These are phyloP conservation scores for Aselliscus stoliczkanus DNA, from an alignment of 2,797 vertebrate genomes.

Conservation along the genomic window DNA sequence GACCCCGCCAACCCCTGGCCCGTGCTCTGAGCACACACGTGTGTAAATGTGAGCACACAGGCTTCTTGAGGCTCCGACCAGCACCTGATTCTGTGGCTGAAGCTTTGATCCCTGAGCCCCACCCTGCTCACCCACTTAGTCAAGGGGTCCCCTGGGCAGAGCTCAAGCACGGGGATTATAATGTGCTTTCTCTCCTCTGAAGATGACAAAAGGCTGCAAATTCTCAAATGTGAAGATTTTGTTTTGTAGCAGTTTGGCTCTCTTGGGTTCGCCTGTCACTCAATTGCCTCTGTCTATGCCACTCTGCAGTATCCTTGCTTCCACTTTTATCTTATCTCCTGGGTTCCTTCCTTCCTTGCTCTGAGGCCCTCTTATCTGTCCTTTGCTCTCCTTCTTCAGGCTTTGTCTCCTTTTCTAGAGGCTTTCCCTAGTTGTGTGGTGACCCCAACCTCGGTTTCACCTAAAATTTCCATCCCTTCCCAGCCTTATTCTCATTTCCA, in stretches of 20 bases:
- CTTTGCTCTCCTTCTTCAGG: not conserved
- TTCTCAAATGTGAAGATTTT: not conserved
- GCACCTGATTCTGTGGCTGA: not conserved
- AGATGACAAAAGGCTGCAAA: not conserved
- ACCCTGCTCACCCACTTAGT: too few relatives aligned
- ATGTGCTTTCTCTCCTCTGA: not conserved
- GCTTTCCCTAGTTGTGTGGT: too few relatives aligned
- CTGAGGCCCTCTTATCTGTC: not conserved
- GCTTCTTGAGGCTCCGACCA: rapidly evolving
- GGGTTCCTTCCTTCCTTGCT: not conserved
- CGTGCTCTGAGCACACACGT: rapidly evolving
- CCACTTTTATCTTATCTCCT: not conserved
- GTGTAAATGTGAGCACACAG: too few relatives aligned
- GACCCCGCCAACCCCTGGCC: rapidly evolving
- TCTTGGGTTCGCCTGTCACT: not conserved
- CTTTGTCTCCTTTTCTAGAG: not conserved
- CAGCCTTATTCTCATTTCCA: not conserved
- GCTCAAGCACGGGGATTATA: not conserved
- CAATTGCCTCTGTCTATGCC: rapidly evolving
- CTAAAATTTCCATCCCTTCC: not conserved
- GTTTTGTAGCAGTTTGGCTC: not conserved
- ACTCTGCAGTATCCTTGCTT: not conserved
- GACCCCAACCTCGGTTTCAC: not conserved
- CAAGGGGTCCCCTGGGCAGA: too few relatives aligned
- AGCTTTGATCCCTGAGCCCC: not conserved